Base-by-base conservation (phyloP, 2,888 invertebrate genomes). In the Cyclophora albipunctata region DNA sequence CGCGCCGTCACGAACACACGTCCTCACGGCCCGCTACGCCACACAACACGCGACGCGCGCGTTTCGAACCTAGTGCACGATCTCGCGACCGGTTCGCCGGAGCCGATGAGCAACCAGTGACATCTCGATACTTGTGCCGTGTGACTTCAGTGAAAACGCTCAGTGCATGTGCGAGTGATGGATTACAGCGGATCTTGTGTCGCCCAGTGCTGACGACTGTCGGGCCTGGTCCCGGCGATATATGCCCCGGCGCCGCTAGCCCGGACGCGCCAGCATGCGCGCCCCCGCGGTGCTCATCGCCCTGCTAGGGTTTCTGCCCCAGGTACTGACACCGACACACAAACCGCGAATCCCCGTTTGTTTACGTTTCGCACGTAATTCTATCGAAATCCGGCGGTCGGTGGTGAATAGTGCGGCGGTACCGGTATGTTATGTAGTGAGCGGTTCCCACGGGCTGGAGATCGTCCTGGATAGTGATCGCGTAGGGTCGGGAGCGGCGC, bases 301-400 rank as follows among this genome's bases (percentile, higher is more conserved):
- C 88, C 88, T 88, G 80, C 79, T 87, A 85, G 88, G 87, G 87
- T 85, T 88, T 81, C 86, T 88, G 67, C 88, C 88, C 84, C 88
- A 88, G 88, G 88, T 88, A 86, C 82, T 67, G 77, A 74, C 68
- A 76, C 69, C 68, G 77, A 77, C 72, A 75, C 75, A 71, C 53
- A 63, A 81, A 81, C 79, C 81, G 78, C 81, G 73, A 80, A 77
- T 71, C 75, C 78, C 73, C 55, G 71, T 75, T 77, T 82, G 81
- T 80, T 82, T 82, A 83, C 73, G 61, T 71, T 73, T 70, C 67
- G 62, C 69, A 69, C 62, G 63, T 63, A 72, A 68, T 62, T 62
- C 62, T 63, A 65, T 60, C 67, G 65, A 69, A 71, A 67, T 65
- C 62, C 62, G 65, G 55, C 63, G 58, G 69, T 67, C 69, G 61